phyloP scores from a whole-genome alignment of 2,888 invertebrate species.

The Chalcosyrphus nemorum region DNA sequence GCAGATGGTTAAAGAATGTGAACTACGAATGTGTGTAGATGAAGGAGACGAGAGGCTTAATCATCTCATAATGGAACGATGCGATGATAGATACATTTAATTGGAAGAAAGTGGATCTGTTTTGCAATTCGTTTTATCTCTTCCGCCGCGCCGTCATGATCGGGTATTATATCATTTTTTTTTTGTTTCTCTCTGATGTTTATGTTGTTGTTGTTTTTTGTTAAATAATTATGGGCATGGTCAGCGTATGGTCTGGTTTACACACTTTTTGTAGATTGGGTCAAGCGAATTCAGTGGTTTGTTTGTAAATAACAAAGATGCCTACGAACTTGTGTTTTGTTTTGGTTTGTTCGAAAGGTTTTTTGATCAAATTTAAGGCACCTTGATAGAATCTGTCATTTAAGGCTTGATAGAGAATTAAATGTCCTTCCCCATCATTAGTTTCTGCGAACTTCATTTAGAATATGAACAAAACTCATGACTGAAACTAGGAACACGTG shows the following conservation, averaged over 20 bases:
- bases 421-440: no score
- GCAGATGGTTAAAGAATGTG: background rate
- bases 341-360: no score
- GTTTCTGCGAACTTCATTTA: no score
- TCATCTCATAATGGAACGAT: background rate
- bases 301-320: no score
- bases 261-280: background rate
- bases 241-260: background rate
- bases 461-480: no score
- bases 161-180: background rate
- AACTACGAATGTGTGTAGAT: conserved; percentile 19
- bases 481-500: no score
- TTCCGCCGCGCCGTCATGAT: background rate
- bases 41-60: background rate
- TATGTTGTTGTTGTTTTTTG: background rate
- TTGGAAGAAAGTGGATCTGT: conserved; percentile 9
- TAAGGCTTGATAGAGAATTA: no score
- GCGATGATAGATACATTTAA: background rate
- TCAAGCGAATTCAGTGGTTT: background rate
- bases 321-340: no score
- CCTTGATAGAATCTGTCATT: no score
- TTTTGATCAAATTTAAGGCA: no score
- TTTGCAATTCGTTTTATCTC: background rate
- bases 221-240: background rate
- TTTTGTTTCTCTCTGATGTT: background rate